Evolutionary conservation across 2,113 vertebrate genomes (phyloP).

Genomic region (Hydrolagus affinis): DNA sequence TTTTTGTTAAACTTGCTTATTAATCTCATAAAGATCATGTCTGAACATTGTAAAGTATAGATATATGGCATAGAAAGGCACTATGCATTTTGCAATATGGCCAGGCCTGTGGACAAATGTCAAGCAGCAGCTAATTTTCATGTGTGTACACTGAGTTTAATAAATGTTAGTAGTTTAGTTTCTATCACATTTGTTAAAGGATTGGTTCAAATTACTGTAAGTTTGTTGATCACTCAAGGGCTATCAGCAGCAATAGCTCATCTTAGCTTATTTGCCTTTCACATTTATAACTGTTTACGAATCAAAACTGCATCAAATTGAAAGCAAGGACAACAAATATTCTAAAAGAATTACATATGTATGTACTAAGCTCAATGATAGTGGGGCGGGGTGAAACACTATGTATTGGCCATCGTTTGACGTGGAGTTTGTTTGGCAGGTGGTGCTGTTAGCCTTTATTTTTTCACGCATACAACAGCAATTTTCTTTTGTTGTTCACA

Average conservation of each 20-base stretch:
- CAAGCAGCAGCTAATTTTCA: too few species aligned
- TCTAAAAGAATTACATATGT: neutral
- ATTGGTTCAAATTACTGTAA: neutral
- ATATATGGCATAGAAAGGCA: too few species aligned
- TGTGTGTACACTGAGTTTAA: too few species aligned
- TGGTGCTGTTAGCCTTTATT: constrained; percentile 72
- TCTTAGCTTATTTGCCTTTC: too few species aligned
- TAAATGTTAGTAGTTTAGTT: too few species aligned
- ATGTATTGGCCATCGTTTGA: constrained; percentile 55
- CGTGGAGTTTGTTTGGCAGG: constrained; percentile 68
- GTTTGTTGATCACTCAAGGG: neutral
- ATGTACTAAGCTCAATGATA: constrained; percentile 18
- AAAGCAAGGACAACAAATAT: neutral
- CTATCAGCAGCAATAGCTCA: neutral
- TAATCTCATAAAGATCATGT: too few species aligned
- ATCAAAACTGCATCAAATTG: neutral
- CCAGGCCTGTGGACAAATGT: too few species aligned
- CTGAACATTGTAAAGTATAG: too few species aligned
- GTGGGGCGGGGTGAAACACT: constrained; percentile 53
- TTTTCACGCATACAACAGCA: constrained; percentile 67
- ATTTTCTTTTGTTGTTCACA: constrained; percentile 47
- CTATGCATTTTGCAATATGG: too few species aligned
- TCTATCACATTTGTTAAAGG: neutral
- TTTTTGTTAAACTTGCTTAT: too few species aligned
- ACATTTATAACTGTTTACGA: neutral